Evolutionary conservation across 2,113 vertebrate species (phyloP).

Genomic region (Ceyx melanurus): DNA sequence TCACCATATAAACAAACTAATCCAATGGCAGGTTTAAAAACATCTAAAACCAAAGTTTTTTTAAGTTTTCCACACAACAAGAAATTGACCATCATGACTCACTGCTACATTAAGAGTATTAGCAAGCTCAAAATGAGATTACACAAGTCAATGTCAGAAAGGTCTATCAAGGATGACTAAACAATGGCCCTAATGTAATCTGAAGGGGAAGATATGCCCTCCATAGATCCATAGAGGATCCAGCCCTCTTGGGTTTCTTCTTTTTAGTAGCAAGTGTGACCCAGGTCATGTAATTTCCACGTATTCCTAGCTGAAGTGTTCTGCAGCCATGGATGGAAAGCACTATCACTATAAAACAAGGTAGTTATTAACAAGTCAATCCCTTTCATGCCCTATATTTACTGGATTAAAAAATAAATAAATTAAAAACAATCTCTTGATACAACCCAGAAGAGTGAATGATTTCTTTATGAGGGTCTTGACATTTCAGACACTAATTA

Average conservation of each 20-base stretch:
- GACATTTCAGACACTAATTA: conserved; percentile 44
- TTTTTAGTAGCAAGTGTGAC: not conserved
- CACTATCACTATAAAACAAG: not conserved
- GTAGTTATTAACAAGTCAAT: conserved; percentile 27
- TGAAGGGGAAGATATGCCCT: conserved; percentile 30
- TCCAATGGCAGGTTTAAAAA: not conserved
- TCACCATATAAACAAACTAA: not conserved
- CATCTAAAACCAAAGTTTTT: not conserved
- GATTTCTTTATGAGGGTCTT: conserved; percentile 53
- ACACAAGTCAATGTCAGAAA: not conserved
- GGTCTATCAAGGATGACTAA: conserved; percentile 31
- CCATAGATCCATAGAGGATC: not conserved
- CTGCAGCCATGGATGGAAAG: not conserved
- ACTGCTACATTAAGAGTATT: conserved; percentile 20
- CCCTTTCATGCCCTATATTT: not conserved
- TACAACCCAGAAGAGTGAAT: conserved; percentile 36
- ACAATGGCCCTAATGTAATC: conserved; percentile 22
- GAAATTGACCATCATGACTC: not conserved
- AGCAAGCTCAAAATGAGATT: conserved; percentile 2
- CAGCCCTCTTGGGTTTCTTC: not conserved
- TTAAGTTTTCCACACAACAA: conserved; percentile 5
- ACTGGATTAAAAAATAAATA: not conserved
- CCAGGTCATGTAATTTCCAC: not conserved
- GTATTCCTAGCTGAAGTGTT: not conserved
- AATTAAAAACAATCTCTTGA: not conserved